phyloP scores from a whole-genome alignment of 2,113 vertebrate species.

The Oryzias curvinotus region DNA sequence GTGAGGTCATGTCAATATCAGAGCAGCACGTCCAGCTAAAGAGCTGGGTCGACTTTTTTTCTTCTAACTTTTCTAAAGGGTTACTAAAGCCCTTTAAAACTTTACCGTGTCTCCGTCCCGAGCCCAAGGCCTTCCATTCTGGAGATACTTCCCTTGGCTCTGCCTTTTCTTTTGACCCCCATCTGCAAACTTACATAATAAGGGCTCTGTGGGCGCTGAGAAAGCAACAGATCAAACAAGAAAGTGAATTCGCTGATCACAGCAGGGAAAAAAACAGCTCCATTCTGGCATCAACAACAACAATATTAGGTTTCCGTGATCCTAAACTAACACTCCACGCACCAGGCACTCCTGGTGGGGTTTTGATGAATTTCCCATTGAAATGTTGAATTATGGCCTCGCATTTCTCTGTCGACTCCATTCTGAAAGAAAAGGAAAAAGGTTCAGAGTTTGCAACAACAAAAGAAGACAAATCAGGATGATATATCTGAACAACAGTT shows the following conservation, averaged over 20 bases:
- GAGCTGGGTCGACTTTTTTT: neutral
- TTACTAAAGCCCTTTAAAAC: neutral
- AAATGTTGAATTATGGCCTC: constrained; percentile 94
- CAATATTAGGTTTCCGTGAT: constrained; percentile 30
- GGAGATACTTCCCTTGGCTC: constrained; percentile 89
- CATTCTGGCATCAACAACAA: constrained; percentile 30
- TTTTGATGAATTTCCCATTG: constrained; percentile 94
- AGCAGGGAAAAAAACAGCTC: constrained; percentile 24
- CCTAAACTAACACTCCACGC: constrained; percentile 49
- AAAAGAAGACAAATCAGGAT: neutral
- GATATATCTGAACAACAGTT: neutral
- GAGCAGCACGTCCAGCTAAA: constrained; percentile 1
- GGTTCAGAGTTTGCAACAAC: neutral
- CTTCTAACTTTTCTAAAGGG: neutral
- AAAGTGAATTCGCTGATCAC: constrained; percentile 35
- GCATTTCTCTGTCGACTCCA: constrained; percentile 94
- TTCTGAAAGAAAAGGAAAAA: constrained; percentile 71
- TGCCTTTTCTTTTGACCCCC: constrained; percentile 94
- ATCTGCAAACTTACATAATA: constrained; percentile 95
- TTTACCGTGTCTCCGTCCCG: constrained; percentile 86
- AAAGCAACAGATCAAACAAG: constrained; percentile 50
- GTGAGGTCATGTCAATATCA: constrained; percentile 57
- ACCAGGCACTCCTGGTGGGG: constrained; percentile 89
- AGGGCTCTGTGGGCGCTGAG: constrained; percentile 87
- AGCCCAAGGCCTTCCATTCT: constrained; percentile 87